phyloP scores from a whole-genome alignment of 2,888 invertebrate species.

The Thymelicus lineola region DNA sequence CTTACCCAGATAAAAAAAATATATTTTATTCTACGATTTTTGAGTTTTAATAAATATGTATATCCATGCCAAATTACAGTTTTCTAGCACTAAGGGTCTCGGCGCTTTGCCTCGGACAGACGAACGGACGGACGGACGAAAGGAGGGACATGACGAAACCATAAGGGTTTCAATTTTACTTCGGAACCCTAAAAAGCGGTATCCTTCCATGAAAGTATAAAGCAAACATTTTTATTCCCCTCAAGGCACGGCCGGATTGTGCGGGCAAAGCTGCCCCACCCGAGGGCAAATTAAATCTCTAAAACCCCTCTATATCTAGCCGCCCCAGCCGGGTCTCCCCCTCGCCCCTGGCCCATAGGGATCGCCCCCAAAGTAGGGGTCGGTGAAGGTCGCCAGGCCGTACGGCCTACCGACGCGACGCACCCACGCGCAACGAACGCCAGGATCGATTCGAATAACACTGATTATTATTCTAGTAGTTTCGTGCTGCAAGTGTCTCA shows the following conservation, averaged over 20 bases:
- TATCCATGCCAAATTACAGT: too few species aligned
- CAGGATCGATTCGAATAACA: constrained; percentile 21
- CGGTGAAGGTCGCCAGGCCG: constrained; percentile 61
- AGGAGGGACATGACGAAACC: too few species aligned
- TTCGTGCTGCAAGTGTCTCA: background rate
- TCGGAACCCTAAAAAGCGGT: constrained; percentile 42
- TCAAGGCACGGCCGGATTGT: constrained; percentile 16
- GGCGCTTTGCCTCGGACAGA: too few species aligned
- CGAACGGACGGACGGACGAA: too few species aligned
- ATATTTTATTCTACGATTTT: too few species aligned
- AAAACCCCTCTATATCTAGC: constrained; percentile 55
- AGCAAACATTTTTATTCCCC: constrained; percentile 9
- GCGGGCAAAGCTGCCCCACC: constrained; percentile 50
- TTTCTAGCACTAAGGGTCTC: too few species aligned
- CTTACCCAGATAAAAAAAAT: too few species aligned
- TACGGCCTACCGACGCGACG: constrained; percentile 27
- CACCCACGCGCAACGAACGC: constrained; percentile 24
- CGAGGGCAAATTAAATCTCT: constrained; percentile 72
- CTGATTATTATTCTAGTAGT: constrained; percentile 2
- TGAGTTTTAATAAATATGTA: too few species aligned
- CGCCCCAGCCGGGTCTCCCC: constrained; percentile 45
- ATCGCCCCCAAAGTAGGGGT: constrained; percentile 65
- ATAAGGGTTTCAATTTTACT: too few species aligned
- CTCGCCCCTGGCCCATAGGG: constrained; percentile 66
- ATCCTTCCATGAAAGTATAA: background rate